Evolutionary conservation across 2,113 vertebrate species (phyloP).

Genomic region (Cebus imitator): DNA sequence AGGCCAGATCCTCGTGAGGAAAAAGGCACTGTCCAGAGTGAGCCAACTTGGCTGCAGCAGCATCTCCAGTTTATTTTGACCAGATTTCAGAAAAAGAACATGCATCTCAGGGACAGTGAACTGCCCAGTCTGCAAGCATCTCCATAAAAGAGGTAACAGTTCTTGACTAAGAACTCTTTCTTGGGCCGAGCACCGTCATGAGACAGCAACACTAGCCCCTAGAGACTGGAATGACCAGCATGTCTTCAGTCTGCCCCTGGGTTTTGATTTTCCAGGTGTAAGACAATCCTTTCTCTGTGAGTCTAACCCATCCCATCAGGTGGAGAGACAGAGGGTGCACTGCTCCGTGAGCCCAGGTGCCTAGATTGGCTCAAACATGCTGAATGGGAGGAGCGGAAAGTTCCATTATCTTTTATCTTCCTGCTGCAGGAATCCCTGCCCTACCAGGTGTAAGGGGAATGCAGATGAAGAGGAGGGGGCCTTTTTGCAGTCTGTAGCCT

Average conservation of each 20-base stretch:
- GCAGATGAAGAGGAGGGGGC: not conserved
- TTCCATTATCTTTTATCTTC: not conserved
- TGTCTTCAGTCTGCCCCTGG: not conserved
- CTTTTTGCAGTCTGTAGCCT: not conserved
- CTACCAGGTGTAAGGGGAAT: rapidly evolving
- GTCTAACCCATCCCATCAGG: not conserved
- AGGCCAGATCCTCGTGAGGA: rapidly evolving
- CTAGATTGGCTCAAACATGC: rapidly evolving
- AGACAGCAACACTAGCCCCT: not conserved
- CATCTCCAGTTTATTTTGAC: too few species aligned
- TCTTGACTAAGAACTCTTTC: not conserved
- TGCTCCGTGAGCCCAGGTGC: not conserved
- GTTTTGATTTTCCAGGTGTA: not conserved
- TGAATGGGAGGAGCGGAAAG: not conserved
- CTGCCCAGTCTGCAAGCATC: not conserved
- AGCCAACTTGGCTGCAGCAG: not conserved
- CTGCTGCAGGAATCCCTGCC: not conserved
- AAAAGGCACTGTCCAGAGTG: not conserved
- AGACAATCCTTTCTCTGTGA: not conserved
- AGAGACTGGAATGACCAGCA: not conserved
- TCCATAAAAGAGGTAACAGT: not conserved
- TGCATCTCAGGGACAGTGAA: not conserved
- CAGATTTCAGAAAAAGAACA: not conserved
- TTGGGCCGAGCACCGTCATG: not conserved
- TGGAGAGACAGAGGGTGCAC: rapidly evolving